A percentile compares a stretch with the other conserved stretches of the same genome.
Conservation (phyloP, 2,113 vertebrate species). For the Dipodomys merriami region DNA sequence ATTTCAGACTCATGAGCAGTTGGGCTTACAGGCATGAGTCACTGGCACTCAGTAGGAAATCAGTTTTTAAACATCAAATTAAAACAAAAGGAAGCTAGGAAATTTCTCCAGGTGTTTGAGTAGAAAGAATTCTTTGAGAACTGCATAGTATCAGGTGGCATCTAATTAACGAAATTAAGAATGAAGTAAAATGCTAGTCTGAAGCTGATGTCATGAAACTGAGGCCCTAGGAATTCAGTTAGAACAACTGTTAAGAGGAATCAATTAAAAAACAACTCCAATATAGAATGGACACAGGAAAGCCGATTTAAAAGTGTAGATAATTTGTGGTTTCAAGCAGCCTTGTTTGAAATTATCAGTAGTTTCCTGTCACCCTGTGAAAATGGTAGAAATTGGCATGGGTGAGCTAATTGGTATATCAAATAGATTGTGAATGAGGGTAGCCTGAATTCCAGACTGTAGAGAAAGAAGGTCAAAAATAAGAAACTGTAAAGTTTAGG, state of each 20-base stretch:
- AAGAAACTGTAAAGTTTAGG: background rate
- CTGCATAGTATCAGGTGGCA: background rate
- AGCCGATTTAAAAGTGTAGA: no score
- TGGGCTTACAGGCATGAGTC: no score
- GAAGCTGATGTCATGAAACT: background rate
- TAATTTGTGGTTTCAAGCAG: no score
- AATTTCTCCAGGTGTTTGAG: background rate
- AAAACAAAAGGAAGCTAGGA: background rate
- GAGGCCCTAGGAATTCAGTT: background rate
- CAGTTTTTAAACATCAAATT: background rate
- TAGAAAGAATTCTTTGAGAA: background rate
- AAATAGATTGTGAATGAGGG: background rate
- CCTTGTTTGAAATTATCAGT: background rate
- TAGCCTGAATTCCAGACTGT: background rate
- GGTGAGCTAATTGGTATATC: background rate
- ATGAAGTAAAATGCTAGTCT: background rate
- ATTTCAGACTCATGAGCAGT: no score
- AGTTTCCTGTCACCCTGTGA: background rate
- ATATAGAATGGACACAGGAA: background rate
- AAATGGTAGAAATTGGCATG: background rate
- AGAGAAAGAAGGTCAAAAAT: background rate
- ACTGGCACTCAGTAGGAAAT: background rate
- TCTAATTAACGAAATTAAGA: background rate
- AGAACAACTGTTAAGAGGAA: background rate
- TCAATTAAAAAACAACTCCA: background rate